Conservation (phyloP, 2,113 vertebrate genomes). For the Mus spicilegus region DNA sequence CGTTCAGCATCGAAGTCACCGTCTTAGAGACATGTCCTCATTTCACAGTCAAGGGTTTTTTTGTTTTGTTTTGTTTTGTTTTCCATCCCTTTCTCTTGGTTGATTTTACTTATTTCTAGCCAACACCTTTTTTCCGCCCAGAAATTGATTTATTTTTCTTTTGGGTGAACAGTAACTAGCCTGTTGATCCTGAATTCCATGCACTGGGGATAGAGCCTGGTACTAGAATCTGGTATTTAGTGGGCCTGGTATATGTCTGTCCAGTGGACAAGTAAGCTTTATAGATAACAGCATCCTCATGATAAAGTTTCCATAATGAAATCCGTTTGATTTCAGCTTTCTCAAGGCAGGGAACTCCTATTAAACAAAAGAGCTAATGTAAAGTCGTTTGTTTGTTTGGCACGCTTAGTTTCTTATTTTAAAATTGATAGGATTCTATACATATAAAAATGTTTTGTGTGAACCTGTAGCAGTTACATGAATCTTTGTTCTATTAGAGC, state of each 20-base stretch:
- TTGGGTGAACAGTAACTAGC: neutral
- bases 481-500: neutral
- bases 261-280: neutral
- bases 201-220: neutral
- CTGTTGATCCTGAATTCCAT: neutral
- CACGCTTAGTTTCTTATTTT: neutral
- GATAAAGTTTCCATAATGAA: neutral
- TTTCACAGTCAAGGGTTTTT: neutral
- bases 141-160: neutral
- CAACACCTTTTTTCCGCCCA: neutral
- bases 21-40: neutral
- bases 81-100: neutral
- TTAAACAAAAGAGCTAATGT: constrained; percentile 1
- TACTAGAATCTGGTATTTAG: neutral
- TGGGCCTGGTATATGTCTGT: neutral
- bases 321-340: neutral
- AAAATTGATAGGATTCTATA: neutral
- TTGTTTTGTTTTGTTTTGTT: neutral
- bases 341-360: neutral
- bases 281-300: neutral
- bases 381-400: constrained; percentile 17
- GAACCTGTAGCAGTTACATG: neutral
- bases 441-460: neutral
- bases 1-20: neutral
- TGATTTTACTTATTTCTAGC: neutral